phyloP scores from a whole-genome alignment of 2,797 vertebrate species.

The Pseudocheirus occidentalis region DNA sequence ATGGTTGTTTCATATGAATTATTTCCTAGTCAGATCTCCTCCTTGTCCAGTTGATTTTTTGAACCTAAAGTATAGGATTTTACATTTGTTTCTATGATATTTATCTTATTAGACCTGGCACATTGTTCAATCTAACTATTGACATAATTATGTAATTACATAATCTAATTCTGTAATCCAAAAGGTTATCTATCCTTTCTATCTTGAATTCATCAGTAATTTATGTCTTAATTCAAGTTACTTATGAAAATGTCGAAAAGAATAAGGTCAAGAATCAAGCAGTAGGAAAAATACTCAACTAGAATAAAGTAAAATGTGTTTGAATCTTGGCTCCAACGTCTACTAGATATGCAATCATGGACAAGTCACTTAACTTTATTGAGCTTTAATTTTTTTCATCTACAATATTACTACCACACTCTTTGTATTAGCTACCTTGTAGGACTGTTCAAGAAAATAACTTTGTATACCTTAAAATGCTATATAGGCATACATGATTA shows the following conservation, averaged over 20 bases:
- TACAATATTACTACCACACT: not conserved
- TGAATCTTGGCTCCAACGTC: not conserved
- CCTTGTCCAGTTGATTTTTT: not conserved
- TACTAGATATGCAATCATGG: not conserved
- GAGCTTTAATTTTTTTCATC: not conserved
- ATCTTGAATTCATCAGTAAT: not conserved
- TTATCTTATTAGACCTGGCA: not conserved
- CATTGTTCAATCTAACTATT: not conserved
- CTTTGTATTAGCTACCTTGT: not conserved
- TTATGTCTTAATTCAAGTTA: not conserved
- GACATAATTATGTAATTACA: not conserved
- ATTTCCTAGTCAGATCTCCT: not conserved
- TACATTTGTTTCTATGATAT: not conserved
- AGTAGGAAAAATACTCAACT: not conserved
- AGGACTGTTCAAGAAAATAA: not conserved
- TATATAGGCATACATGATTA: not conserved
- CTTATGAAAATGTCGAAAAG: not conserved
- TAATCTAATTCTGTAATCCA: not conserved
- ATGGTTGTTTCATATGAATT: not conserved
- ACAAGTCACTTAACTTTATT: not conserved
- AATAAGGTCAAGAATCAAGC: not conserved
- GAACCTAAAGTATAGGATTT: not conserved
- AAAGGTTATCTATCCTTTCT: not conserved
- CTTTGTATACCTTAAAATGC: not conserved
- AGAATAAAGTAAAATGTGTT: not conserved